Evolutionary conservation across 1,140 invertebrate species (phyloP), one percentile per base, ranked within the genome.

Genomic region (Bactericera cockerelli): DNA sequence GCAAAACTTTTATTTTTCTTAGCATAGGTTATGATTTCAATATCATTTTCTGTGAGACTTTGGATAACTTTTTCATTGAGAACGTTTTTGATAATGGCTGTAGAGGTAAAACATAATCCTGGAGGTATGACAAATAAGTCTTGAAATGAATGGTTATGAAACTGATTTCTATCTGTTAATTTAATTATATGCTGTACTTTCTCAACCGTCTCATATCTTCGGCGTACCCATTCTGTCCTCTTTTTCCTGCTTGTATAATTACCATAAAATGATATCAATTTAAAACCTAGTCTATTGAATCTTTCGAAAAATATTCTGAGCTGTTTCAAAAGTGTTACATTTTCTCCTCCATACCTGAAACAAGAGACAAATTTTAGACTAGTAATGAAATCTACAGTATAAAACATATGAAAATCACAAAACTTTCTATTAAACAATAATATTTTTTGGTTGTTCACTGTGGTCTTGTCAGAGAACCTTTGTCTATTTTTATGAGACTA

Each of bases 11-110:
- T 64, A 26, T 67, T 49, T 19, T 58, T 60, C 53, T 62, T 63
- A 19, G 69, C 70, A 64, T 65, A 71, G 21, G 65, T 64, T 6
- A 66, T 66, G 26, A 71, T 68, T 38, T 65, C 68, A 42, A 68
- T 65, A 65, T 70, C 69, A 25, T 66, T 67, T 42, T 71, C 70
- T 14, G 42, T 19, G 4, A 49, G 42, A 49, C 42, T 49, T n/a
- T 49, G 42, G 6, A 49, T 49, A 22, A 49, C 42, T 49, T 49
- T 49, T 49, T 49, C 42, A 6, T 49, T 16, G n/a, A 49, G 42
- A 49, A 49, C 22, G 19, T 49, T 10, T 49, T 49, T 49, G n/a
- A 49, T 49, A 19, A 49, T 49, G 22, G 42, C 6, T 4, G 42
- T 22, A 6, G 42, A 19, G 3, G 42, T 22, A 49, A 19, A 49